Evolutionary conservation across 1,140 invertebrate genomes (phyloP), one percentile per base, ranked within the genome.

Genomic region (Cherax quadricarinatus): DNA sequence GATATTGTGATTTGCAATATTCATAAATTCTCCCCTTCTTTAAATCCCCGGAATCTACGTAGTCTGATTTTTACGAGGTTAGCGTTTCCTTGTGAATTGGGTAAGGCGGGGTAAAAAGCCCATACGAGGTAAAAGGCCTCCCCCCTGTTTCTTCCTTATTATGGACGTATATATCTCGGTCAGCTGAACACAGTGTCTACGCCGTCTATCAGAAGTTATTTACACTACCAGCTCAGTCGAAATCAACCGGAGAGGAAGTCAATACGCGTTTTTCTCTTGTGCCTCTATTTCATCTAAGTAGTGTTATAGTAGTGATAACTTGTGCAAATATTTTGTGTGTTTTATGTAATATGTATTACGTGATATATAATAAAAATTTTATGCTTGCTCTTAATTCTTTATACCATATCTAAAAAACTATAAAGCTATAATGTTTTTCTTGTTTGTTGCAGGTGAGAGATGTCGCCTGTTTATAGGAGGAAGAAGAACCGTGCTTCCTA

Each of bases 401-500:
- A 3, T 51, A n/a, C n/a, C n/a, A 51, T 10, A 83, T 83, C 48
- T 4, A 83, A 51, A 5, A 16, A 86, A 2, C 66, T 86, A 73
- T 70, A 10, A n/a, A n/a, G n/a, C n/a, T n/a, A n/a, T n/a, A n/a
- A n/a, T n/a, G n/a, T n/a, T n/a, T n/a, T n/a, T n/a, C 18, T 24
- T 70, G 6, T n/a, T n/a, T n/a, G n/a, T n/a, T n/a, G n/a, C n/a
- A n/a, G n/a, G n/a, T n/a, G n/a, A n/a, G n/a, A n/a, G 62, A 30
- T 51, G 6, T 12, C 70, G 51, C 41, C 70, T 70, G 30, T 70
- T 7, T 83, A 66, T 53, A 66, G 30, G 51, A 88, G 51, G 73
- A 88, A 80, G 48, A 88, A 41, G 30, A 53, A 57, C 12, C 86
- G 86, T 80, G 86, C 49, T 88, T 88, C 86, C 51, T 80, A 79